Base-by-base conservation (phyloP, 1,140 invertebrate genomes). In the Stegodyphus mimosarum region DNA sequence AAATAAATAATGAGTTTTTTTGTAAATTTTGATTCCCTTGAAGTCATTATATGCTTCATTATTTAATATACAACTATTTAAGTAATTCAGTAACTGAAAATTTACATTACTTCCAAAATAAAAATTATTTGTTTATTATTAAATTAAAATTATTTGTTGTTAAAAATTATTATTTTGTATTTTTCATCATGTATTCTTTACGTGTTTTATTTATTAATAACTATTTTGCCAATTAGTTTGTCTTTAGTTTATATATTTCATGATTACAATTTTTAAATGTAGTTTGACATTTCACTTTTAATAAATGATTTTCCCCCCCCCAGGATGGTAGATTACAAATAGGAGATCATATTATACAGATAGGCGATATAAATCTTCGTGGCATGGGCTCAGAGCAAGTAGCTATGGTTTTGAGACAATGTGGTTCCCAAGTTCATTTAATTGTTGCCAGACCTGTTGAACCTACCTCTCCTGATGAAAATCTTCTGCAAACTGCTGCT, bases 381-480 rank as follows among this genome's bases (percentile, higher is more conserved):
- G 96, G 97, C 6, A 96, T 98, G 93, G 95, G 95, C 64, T 96
- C 95, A 18, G 97, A 98, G 89, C 97, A 97, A 90, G 97, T 99
- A 84, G 97, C 97, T 53, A 93, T 95, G 74, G 96, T 99, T 80
- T 92, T 99, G 87, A 93, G 97, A 55, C 96, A 97, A 91, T 94
- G 95, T 87, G 96, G 96, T 53, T 93, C 93, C 86, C 93, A 95
- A 89, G 96, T 98, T 74, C 93, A 96, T 86, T 93, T 99, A 88
- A 94, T 98, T 69, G 97, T 99, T 49, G 97, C 96, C 11, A 92
- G 97, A 84, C 95, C 95, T 13, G 93, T 95, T n/a, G 95, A 96
- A 90, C 94, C 95, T 11, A 92, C 93, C 51, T 93, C 94, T 17
- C 87, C 78, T 6, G 93, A 94, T 89, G 93, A 93, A 87, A 90